Conservation (phyloP, 2,888 invertebrate species). For the Leptinotarsa rubiginosa region DNA sequence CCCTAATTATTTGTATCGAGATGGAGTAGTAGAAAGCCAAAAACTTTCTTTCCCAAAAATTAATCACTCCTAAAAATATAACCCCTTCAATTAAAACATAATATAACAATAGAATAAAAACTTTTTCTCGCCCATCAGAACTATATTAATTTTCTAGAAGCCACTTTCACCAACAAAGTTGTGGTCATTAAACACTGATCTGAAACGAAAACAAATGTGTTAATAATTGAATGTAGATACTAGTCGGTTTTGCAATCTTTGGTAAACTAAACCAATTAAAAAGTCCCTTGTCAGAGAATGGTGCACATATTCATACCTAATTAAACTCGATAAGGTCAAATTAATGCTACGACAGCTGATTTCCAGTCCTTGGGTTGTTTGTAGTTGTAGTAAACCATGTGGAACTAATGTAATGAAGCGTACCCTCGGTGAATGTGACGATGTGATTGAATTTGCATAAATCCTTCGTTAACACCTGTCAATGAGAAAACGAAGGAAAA, state of each 20-base stretch:
- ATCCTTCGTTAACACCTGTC: slow-evolving; percentile 3
- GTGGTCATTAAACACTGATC: too few species aligned
- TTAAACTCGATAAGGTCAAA: slow-evolving; percentile 3
- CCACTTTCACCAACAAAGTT: too few species aligned
- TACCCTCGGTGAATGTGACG: slow-evolving; percentile 13
- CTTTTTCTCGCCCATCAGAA: too few species aligned
- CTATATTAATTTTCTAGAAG: too few species aligned
- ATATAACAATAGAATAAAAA: too few species aligned
- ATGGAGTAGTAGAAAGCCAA: too few species aligned
- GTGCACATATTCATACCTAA: background rate
- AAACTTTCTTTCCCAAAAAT: too few species aligned
- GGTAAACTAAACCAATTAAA: background rate
- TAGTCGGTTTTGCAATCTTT: background rate
- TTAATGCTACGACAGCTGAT: slow-evolving; percentile 1
- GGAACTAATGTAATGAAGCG: slow-evolving; percentile 16
- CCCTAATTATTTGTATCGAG: too few species aligned
- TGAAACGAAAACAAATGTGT: too few species aligned
- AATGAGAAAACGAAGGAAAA: background rate
- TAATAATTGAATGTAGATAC: background rate
- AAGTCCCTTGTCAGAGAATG: background rate
- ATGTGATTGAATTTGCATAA: slow-evolving; percentile 23
- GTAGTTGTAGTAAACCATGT: slow-evolving; percentile 8
- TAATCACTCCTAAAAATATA: too few species aligned
- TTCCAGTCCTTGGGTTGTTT: slow-evolving; percentile 17
- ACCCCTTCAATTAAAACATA: too few species aligned